Conservation (phyloP, 2,797 vertebrate species). For the Distichodus sexfasciatus region DNA sequence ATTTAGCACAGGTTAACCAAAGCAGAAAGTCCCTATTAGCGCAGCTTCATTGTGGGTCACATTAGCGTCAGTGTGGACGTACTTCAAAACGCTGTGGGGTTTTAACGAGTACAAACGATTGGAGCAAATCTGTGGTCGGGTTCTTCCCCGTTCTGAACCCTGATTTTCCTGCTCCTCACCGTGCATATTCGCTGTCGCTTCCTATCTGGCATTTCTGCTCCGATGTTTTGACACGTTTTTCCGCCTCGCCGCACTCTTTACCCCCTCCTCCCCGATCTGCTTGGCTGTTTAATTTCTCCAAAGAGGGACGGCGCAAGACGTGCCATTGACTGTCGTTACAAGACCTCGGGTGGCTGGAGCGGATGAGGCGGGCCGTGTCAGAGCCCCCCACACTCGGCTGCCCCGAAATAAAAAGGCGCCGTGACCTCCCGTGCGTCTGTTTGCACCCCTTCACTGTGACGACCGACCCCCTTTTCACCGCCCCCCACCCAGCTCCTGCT, state of each 20-base stretch:
- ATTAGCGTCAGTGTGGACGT: no score
- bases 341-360: slow-evolving; percentile 44
- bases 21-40: no score
- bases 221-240: slow-evolving; percentile 53
- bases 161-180: slow-evolving; percentile 14
- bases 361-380: slow-evolving; percentile 33
- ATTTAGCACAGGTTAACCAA: no score
- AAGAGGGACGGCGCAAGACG: slow-evolving; percentile 39
- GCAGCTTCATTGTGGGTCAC: no score
- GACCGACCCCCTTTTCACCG: slow-evolving; percentile 7
- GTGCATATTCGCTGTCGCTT: slow-evolving; percentile 48
- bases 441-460: slow-evolving; percentile 55
- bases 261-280: slow-evolving; percentile 35
- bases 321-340: slow-evolving; percentile 38
- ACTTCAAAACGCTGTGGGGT: no score
- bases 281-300: slow-evolving; percentile 48
- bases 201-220: slow-evolving; percentile 43
- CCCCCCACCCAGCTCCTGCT: slow-evolving; percentile 17
- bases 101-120: no score
- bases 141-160: no score
- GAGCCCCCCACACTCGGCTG: slow-evolving; percentile 51
- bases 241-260: slow-evolving; percentile 31
- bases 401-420: slow-evolving; percentile 53
- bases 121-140: no score
- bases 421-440: slow-evolving; percentile 44